phyloP scores from a whole-genome alignment of 1,140 invertebrate genomes.

The Ceratina australensis region DNA sequence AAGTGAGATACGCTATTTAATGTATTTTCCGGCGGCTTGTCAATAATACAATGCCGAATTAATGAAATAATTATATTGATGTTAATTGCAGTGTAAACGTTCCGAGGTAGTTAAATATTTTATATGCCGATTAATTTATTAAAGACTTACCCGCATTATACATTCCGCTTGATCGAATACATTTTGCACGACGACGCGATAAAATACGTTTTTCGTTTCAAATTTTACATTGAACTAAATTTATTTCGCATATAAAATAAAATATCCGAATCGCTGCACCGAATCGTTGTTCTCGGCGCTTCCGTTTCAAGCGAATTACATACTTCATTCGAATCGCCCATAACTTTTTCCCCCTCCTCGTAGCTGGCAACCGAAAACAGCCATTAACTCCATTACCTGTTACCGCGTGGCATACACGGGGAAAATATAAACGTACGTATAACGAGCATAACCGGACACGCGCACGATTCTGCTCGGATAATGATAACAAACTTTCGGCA shows the following conservation, averaged over 20 bases:
- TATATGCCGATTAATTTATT: background rate
- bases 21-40: background rate
- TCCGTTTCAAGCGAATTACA: no score
- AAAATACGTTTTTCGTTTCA: no score
- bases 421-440: background rate
- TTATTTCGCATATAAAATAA: no score
- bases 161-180: no score
- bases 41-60: constrained; percentile 9
- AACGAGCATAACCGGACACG: background rate
- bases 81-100: background rate
- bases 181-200: no score
- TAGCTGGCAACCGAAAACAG: background rate
- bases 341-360: no score
- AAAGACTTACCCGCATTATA: no score
- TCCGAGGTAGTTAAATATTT: background rate
- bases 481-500: background rate
- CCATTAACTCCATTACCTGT: background rate
- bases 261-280: no score
- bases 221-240: no score
- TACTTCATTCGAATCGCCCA: no score
- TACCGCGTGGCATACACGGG: background rate
- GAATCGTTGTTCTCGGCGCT: no score
- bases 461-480: background rate
- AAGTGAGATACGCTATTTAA: background rate
- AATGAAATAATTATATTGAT: constrained; percentile 6